These are phyloP conservation scores for Lethrus apterus DNA, from an alignment of 1,140 invertebrate species.

Conservation along the genomic window DNA sequence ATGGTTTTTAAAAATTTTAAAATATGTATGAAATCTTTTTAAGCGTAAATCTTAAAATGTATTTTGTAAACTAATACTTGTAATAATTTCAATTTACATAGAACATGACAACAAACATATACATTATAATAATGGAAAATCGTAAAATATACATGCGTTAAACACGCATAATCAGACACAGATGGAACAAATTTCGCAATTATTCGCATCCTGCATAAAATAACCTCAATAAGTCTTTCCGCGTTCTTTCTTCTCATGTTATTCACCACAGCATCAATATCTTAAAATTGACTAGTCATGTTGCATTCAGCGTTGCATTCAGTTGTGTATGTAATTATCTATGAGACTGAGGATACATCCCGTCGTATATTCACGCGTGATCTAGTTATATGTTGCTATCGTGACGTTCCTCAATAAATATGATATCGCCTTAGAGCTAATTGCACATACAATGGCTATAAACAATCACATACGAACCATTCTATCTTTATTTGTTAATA, in stretches of 20 bases:
- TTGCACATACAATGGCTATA: conserved; percentile 13
- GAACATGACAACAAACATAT: too few relatives aligned
- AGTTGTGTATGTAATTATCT: conserved; percentile 13
- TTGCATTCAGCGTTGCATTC: conserved; percentile 11
- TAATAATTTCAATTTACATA: too few relatives aligned
- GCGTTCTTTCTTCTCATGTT: conserved; percentile 9
- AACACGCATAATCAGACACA: conserved; percentile 11
- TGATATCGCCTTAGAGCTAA: conserved; percentile 8
- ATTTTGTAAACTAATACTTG: too few relatives aligned
- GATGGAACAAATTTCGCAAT: conserved; percentile 11
- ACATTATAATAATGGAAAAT: too few relatives aligned
- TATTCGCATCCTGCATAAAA: conserved; percentile 8
- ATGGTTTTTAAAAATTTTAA: too few relatives aligned
- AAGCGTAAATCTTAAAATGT: too few relatives aligned
- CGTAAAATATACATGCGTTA: conserved; percentile 10
- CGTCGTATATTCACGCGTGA: conserved; percentile 11
- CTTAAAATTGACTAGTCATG: conserved; percentile 13
- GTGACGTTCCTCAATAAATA: conserved; percentile 11
- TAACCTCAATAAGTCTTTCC: conserved; percentile 12
- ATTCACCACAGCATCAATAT: conserved; percentile 11
- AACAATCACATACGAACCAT: conserved; percentile 5
- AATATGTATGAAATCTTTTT: too few relatives aligned
- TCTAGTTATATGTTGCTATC: conserved; percentile 12
- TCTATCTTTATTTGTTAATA: conserved; percentile 7
- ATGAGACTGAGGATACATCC: conserved; percentile 9